Evolutionary conservation across 2,888 invertebrate genomes (phyloP).

Genomic region (Mayetiola destructor): DNA sequence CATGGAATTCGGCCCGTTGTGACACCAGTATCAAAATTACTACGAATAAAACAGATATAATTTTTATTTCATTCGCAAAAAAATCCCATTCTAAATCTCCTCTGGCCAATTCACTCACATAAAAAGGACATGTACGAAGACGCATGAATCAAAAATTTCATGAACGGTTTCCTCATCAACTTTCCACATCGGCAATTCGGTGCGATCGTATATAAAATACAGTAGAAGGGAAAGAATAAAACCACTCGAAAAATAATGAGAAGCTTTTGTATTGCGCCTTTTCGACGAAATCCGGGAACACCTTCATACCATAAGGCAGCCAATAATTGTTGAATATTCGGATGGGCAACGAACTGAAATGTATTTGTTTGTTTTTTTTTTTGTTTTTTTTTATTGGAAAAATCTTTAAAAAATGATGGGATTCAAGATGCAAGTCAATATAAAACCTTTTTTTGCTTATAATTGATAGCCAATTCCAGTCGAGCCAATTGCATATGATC

Average conservation of each 20-base stretch:
- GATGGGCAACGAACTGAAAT: constrained; percentile 80
- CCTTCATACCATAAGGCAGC: constrained; percentile 93
- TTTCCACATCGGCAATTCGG: constrained; percentile 68
- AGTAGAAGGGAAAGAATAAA: constrained; percentile 74
- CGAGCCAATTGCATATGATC: constrained; percentile 74
- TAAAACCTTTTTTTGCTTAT: constrained; percentile 82
- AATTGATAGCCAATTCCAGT: constrained; percentile 79
- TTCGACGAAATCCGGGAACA: constrained; percentile 80
- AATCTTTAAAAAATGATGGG: background rate
- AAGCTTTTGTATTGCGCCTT: constrained; percentile 56
- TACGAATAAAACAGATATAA: constrained; percentile 29
- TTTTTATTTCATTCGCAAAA: background rate
- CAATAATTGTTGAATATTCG: constrained; percentile 83
- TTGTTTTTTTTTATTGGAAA: background rate
- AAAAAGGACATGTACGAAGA: constrained; percentile 88
- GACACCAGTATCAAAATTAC: constrained; percentile 86
- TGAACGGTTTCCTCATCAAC: constrained; percentile 84
- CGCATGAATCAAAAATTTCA: constrained; percentile 91
- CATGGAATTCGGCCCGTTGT: constrained; percentile 69
- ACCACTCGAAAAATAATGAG: constrained; percentile 62
- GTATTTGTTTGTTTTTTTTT: background rate
- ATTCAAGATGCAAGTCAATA: background rate
- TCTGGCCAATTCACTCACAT: constrained; percentile 48
- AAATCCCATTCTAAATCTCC: background rate
- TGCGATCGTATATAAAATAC: constrained; percentile 66